Percentiles rank a stretch among this genome's conserved stretches.
These are phyloP conservation scores for Megalonaias nervosa DNA, from an alignment of 1,140 invertebrate species.

Conservation along the genomic window DNA sequence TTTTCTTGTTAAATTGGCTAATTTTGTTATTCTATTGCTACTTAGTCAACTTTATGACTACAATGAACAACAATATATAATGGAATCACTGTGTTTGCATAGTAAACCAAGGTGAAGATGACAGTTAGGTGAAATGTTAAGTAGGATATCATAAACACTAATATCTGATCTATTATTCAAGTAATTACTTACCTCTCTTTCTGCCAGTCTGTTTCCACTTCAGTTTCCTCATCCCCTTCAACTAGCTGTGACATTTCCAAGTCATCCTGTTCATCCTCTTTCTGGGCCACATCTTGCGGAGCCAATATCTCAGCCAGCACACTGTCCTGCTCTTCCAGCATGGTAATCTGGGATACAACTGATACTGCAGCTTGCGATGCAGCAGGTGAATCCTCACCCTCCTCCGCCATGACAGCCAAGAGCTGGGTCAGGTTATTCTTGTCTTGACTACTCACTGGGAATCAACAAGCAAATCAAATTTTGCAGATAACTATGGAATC, in stretches of 20 bases:
- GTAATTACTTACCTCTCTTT: slow-evolving; percentile 10
- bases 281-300: slow-evolving; percentile 23
- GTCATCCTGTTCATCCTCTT: slow-evolving; percentile 54
- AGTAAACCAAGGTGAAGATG: not conserved
- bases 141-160: not conserved
- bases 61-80: too few relatives aligned
- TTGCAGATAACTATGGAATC: not conserved
- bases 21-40: too few relatives aligned
- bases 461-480: not conserved
- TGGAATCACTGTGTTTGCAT: not conserved
- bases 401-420: slow-evolving; percentile 75
- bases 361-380: slow-evolving; percentile 45
- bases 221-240: slow-evolving; percentile 32
- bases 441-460: slow-evolving; percentile 41
- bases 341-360: slow-evolving; percentile 32
- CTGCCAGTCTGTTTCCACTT: slow-evolving; percentile 9
- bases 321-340: slow-evolving; percentile 62
- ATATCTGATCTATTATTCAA: not conserved
- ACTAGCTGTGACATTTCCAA: slow-evolving; percentile 66
- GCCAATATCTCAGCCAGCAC: slow-evolving; percentile 54
- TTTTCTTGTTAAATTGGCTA: too few relatives aligned
- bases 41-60: too few relatives aligned
- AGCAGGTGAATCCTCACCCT: slow-evolving; percentile 40
- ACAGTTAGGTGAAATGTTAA: not conserved
- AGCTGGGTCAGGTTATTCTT: slow-evolving; percentile 52